Conservation (phyloP, 2,797 vertebrate species). For the Pelobates cultripes region DNA sequence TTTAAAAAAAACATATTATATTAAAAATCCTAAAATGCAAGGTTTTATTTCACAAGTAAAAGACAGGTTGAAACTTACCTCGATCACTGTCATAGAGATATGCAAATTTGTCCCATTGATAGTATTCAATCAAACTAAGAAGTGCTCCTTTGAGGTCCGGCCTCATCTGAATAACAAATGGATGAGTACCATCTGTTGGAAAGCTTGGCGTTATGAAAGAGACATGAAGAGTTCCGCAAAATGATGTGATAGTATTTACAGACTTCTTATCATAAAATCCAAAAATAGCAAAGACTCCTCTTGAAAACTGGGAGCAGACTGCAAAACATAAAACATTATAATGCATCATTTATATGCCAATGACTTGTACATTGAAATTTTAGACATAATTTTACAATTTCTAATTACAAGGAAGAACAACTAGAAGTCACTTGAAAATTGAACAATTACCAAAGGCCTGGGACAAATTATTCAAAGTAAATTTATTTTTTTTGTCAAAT, state of each 20-base stretch:
- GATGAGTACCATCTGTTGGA: constrained; percentile 93
- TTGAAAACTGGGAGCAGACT: constrained; percentile 99
- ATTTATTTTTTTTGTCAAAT: too few relatives aligned
- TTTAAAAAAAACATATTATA: background rate
- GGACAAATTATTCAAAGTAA: too few relatives aligned
- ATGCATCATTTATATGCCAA: background rate
- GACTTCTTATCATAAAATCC: constrained; percentile 99
- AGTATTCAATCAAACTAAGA: constrained; percentile 97
- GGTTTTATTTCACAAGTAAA: constrained; percentile 16
- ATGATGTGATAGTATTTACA: constrained; percentile 97
- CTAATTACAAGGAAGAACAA: too few relatives aligned
- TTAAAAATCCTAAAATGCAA: background rate
- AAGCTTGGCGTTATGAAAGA: constrained; percentile 99
- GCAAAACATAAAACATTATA: constrained; percentile 56
- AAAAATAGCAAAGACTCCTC: constrained; percentile 98
- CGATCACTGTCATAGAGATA: constrained; percentile 97
- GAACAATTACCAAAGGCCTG: too few relatives aligned
- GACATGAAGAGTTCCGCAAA: constrained; percentile 96
- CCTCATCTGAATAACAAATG: constrained; percentile 98
- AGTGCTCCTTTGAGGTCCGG: constrained; percentile 97
- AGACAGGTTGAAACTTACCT: constrained; percentile 76
- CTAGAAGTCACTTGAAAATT: too few relatives aligned
- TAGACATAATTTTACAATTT: too few relatives aligned
- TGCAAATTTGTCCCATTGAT: constrained; percentile 98
- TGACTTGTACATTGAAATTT: too few relatives aligned